These are phyloP conservation scores for Chauna torquata DNA, from an alignment of 2,113 vertebrate genomes.

Conservation along the genomic window DNA sequence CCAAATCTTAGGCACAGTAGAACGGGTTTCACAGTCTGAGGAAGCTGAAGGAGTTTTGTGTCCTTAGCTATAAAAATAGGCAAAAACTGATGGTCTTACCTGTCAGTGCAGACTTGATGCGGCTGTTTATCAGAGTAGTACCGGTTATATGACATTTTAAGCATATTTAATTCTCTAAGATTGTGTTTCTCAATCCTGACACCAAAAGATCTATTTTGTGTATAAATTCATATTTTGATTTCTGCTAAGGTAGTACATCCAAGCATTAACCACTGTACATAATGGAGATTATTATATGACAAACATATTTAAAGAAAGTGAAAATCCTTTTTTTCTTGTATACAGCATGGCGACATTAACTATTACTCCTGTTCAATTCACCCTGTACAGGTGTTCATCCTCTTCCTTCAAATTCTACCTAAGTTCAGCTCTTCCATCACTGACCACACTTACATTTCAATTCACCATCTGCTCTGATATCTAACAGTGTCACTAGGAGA, in stretches of 20 bases:
- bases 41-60: neutral
- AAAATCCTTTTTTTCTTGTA: neutral
- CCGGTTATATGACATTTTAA: neutral
- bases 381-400: neutral
- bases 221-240: neutral
- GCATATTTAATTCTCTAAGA: neutral
- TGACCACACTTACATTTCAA: neutral
- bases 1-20: neutral
- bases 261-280: neutral
- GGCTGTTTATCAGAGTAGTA: neutral
- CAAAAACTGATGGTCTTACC: neutral
- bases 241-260: neutral
- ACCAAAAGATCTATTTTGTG: neutral
- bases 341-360: neutral
- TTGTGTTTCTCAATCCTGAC: neutral
- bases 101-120: neutral
- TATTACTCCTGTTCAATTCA: neutral
- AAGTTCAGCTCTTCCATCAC: neutral
- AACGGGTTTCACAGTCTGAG: neutral
- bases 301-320: neutral
- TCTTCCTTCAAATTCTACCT: neutral
- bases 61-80: neutral
- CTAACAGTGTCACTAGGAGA: neutral
- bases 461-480: neutral
- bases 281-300: neutral